Evolutionary conservation across 2,888 invertebrate species (phyloP).

Genomic region (Thelaira solivaga): DNA sequence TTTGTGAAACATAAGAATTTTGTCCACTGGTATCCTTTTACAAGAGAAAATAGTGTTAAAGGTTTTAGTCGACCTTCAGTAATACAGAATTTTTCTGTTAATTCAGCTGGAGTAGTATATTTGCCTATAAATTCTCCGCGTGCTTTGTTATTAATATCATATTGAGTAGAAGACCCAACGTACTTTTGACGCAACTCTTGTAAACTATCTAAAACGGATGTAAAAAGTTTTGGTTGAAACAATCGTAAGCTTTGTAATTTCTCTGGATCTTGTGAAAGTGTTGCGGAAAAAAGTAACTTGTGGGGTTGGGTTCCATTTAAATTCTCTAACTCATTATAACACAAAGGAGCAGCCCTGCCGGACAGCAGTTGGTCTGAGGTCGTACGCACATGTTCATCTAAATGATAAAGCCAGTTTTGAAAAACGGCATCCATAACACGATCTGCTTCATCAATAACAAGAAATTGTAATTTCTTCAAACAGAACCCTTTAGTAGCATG

Average conservation of each 20-base stretch:
- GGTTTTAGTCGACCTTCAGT: conserved; percentile 86
- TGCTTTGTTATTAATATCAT: conserved; percentile 59
- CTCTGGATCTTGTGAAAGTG: conserved; percentile 97
- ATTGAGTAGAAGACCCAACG: conserved; percentile 11
- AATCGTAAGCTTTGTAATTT: conserved; percentile 91
- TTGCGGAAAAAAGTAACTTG: conserved; percentile 97
- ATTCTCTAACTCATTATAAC: conserved; percentile 70
- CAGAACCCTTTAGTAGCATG: conserved; percentile 88
- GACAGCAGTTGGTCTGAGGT: conserved; percentile 79
- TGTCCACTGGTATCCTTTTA: conserved; percentile 82
- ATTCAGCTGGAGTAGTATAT: conserved; percentile 88
- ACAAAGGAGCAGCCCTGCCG: conserved; percentile 75
- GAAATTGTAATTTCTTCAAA: conserved; percentile 83
- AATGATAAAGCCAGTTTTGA: conserved; percentile 91
- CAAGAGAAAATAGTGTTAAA: conserved; percentile 85
- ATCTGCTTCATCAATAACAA: conserved; percentile 98
- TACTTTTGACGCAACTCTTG: conserved; percentile 65
- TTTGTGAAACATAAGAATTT: conserved; percentile 94
- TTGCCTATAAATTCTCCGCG: conserved; percentile 83
- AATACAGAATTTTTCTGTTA: conserved; percentile 83
- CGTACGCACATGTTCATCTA: conserved; percentile 82
- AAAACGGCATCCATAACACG: conserved; percentile 93
- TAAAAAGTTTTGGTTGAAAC: conserved; percentile 95
- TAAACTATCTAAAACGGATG: conserved; percentile 79
- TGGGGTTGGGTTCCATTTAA: conserved; percentile 80